Conservation (phyloP, 1,140 invertebrate species). For the Drosophila santomea region DNA sequence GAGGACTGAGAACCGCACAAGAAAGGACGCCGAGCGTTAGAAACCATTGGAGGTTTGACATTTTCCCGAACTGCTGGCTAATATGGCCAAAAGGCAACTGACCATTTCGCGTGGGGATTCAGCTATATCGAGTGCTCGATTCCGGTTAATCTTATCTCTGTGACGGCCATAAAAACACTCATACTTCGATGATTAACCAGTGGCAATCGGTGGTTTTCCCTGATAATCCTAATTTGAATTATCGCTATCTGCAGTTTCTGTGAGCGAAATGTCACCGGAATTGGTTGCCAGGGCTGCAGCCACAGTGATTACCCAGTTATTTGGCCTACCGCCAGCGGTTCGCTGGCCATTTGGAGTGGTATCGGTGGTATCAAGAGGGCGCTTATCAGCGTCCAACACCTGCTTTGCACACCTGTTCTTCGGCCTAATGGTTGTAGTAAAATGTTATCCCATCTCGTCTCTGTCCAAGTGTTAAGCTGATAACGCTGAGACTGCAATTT, state of each 20-base stretch:
- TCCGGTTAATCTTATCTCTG: slow-evolving; percentile 66
- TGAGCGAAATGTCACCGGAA: slow-evolving; percentile 15
- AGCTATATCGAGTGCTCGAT: slow-evolving; percentile 49
- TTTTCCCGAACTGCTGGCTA: slow-evolving; percentile 31
- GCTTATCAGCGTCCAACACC: slow-evolving; percentile 66
- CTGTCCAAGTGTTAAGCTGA: slow-evolving; percentile 14
- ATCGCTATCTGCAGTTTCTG: slow-evolving; percentile 10
- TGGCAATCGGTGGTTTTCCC: slow-evolving; percentile 31
- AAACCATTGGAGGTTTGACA: slow-evolving; percentile 48
- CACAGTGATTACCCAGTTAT: slow-evolving; percentile 37
- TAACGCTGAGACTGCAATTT: slow-evolving; percentile 24
- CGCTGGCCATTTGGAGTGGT: slow-evolving; percentile 29
- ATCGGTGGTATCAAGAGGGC: slow-evolving; percentile 21
- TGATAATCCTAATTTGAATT: slow-evolving; percentile 30
- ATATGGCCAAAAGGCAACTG: slow-evolving; percentile 22
- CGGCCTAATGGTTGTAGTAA: slow-evolving; percentile 56
- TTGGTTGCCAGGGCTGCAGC: slow-evolving; percentile 47
- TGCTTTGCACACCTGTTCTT: slow-evolving; percentile 66
- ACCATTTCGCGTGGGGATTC: slow-evolving; percentile 14
- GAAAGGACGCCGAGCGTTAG: slow-evolving; percentile 49
- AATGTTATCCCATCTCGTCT: slow-evolving; percentile 51
- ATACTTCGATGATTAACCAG: slow-evolving; percentile 45
- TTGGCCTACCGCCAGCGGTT: slow-evolving; percentile 2
- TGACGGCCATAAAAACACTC: slow-evolving; percentile 31
- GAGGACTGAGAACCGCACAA: slow-evolving; percentile 41